Conservation (phyloP, 2,888 invertebrate species). For the Parascotia fuliginaria region DNA sequence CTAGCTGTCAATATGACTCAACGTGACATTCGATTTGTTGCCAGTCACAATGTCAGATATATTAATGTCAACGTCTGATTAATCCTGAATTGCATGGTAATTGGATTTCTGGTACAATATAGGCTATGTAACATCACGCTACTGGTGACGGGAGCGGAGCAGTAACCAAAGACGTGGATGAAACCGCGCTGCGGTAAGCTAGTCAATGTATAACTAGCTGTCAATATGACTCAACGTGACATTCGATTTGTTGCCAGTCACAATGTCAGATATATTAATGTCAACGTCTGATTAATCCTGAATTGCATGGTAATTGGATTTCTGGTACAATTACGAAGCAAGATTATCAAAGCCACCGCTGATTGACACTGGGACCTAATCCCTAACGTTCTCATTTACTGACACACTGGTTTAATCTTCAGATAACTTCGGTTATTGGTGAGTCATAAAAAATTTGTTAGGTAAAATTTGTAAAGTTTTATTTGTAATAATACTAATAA, state of each 20-base stretch:
- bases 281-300: constrained; percentile 36
- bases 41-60: constrained; percentile 27
- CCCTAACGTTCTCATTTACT: constrained; percentile 50
- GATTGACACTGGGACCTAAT: constrained; percentile 68
- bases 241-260: constrained; percentile 14
- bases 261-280: constrained; percentile 33
- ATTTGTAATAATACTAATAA: too few species aligned
- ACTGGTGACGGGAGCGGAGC: too few species aligned
- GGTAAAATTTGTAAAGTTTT: too few species aligned
- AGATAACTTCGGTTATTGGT: too few species aligned
- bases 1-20: too few species aligned
- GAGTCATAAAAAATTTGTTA: too few species aligned
- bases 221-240: constrained; percentile 6
- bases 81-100: constrained; percentile 48
- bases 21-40: constrained; percentile 2
- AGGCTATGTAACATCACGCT: too few species aligned
- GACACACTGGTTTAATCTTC: constrained; percentile 39
- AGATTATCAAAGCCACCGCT: constrained; percentile 65
- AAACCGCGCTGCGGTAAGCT: too few species aligned
- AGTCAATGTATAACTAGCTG: not conserved
- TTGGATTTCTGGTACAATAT: constrained; percentile 65
- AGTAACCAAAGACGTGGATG: too few species aligned
- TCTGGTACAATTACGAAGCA: constrained; percentile 63
- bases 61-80: constrained; percentile 36
- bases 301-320: constrained; percentile 58